Base-by-base conservation (phyloP, 2,797 vertebrate genomes). In the Heteromormyrus szaboi region DNA sequence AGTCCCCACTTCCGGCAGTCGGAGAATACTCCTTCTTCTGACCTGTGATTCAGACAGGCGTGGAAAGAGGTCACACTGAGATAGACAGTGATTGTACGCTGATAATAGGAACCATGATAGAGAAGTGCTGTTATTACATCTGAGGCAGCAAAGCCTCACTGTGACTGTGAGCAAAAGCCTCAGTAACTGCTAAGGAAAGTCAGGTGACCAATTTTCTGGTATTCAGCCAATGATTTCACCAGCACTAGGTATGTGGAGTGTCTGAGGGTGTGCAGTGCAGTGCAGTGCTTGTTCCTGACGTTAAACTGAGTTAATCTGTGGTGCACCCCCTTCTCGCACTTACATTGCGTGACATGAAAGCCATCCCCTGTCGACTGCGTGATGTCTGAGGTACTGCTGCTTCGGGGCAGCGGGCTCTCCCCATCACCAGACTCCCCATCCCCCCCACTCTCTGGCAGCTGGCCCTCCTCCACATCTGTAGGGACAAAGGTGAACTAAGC, bases 341-440 rank as follows among this genome's bases (percentile, higher is more conserved):
- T 46, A 87, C 56, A 29, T 12, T 44, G 8, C 7, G 0, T 95
- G 98, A 98, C 98, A 95, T 96, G 97, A 51, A 97, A 94, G 62
- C 95, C 91, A 44, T 97, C 96, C 14, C 96, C 94, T 68, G 96
- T 93, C 0, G 97, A 97, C 88, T 98, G 97, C n/a, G 96, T 93
- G 93, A 99, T 96, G 91, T 99, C 98, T 0, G 99, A 98, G 62
- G 98, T 96, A 94, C 98, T 99, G 93, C 97, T 98, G 91, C 98
- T 99, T 86, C 98, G 97, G 17, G 95, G 95, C 11, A 99, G 95
- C 79, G 95, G 95, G 90, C 95, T 96, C 25, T 97, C 98, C 37
- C 93, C 96, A 3, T 96, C 96, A 68, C 92, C 94, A 68, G 95
- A 87, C 89, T 98, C 97, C 2, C 94, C 87, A 44, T 94, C 95